Conservation (phyloP, 1,140 invertebrate species). For the Danaus melanippus region DNA sequence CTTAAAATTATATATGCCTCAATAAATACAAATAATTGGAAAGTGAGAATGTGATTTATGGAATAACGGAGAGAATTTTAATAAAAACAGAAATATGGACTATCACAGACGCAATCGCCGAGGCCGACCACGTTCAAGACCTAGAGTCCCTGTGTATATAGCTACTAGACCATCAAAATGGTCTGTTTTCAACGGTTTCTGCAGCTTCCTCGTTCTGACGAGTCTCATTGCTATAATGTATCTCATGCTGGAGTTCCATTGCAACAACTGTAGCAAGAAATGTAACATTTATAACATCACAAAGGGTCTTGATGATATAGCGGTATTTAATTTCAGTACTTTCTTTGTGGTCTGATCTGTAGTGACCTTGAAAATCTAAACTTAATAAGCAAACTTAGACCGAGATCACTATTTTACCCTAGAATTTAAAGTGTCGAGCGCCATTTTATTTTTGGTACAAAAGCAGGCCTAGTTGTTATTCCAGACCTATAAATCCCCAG, state of each 20-base stretch:
- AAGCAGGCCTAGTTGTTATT: too few species aligned
- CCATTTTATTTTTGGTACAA: too few species aligned
- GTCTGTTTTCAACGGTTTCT: slow-evolving; percentile 25
- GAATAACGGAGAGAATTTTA: not conserved
- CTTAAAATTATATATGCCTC: too few species aligned
- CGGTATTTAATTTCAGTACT: slow-evolving; percentile 26
- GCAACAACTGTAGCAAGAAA: slow-evolving; percentile 33
- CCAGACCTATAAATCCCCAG: too few species aligned
- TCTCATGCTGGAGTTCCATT: slow-evolving; percentile 45
- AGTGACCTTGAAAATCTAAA: too few species aligned
- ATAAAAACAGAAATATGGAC: slow-evolving; percentile 34
- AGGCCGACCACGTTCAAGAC: slow-evolving; percentile 22
- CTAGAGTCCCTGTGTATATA: slow-evolving; percentile 6
- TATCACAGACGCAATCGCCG: slow-evolving; percentile 32
- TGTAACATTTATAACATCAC: slow-evolving; percentile 35
- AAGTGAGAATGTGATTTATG: slow-evolving; percentile 3
- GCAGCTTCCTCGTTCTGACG: slow-evolving; percentile 36
- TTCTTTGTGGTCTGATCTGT: too few species aligned
- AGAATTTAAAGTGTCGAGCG: too few species aligned
- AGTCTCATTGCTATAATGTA: slow-evolving; percentile 39
- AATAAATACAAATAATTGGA: slow-evolving; percentile 3
- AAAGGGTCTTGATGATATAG: slow-evolving; percentile 37
- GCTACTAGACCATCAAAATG: slow-evolving; percentile 16
- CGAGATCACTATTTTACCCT: too few species aligned
- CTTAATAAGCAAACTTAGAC: too few species aligned